Evolutionary conservation across 2,888 invertebrate genomes (phyloP), one percentile per base, ranked within the genome.

Genomic region (Saturnia japonica): DNA sequence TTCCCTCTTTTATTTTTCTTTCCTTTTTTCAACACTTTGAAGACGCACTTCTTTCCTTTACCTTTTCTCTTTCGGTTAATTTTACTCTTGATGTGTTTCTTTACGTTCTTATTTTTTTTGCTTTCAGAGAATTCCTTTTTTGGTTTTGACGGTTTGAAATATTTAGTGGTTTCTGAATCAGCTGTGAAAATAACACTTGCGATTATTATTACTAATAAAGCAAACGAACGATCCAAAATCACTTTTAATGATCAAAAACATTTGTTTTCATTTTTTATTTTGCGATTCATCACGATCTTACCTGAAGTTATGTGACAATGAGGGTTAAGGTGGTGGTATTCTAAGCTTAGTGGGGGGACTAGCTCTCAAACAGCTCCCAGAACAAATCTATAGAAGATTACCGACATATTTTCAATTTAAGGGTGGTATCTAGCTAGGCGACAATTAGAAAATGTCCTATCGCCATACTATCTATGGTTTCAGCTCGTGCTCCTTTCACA

Each of bases 21-120:
- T 4, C 77, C 81, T 70, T 84, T 85, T 45, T 88, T 88, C 0
- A 91, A 76, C 0, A 92, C 80, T 74, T 92, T 93, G 47, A 89
- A 86, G 2, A 91, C 80, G 68, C 92, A 91, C 70, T 91, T 93
- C 68, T 90, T 90, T 0, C 75, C 74, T 73, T 85, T 89, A 0
- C 81, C 79, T 75, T 85, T 88, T 14, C 81, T 82, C 72, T 85
- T 86, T 1, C 81, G 77, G 68, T 82, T 85, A 68, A 82, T 78
- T 73, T 67, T 22, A 4, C 9, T 42, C 4, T 54, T 70, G 12
- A 4, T 42, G 8, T 51, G 54, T 9, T 70, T 70, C 51, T 54
- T 67, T 28, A 67, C 25, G 42, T 54, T 67, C 6, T 67, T 70
- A 6, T 70, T 34, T 72, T 75, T 75, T 72, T 77, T 81, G n/a